Conservation (phyloP, 2,113 vertebrate genomes). For the rabbit (Oryctolagus cuniculus) region mOryCun1.1 NC_091434.1:18346501-18347000, state of each 20-base stretch:
- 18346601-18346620: not conserved
- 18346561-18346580: not conserved
- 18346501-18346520: slow-evolving; percentile 37
- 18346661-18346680: not conserved
- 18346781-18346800: slow-evolving; percentile 64
- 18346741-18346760: slow-evolving; percentile 72
- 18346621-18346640: not conserved
- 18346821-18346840: slow-evolving; percentile 71
- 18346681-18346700: slow-evolving; percentile 55
- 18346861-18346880: slow-evolving; percentile 69
- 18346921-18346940: slow-evolving; percentile 76
- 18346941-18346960: slow-evolving; percentile 60
- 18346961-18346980: slow-evolving; percentile 78
- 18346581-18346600: slow-evolving; percentile 39
- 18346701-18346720: slow-evolving; percentile 20
- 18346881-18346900: slow-evolving; percentile 73
- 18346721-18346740: slow-evolving; percentile 31
- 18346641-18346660: slow-evolving; percentile 39
- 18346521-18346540: not conserved
- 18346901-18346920: slow-evolving; percentile 75
- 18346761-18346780: slow-evolving; percentile 76
- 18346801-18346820: slow-evolving; percentile 71
- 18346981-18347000: slow-evolving; percentile 80
- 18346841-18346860: slow-evolving; percentile 82
- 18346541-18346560: not conserved